Evolutionary conservation across 2,113 vertebrate genomes (phyloP).

Genomic region (Aldabrachelys gigantea): DNA sequence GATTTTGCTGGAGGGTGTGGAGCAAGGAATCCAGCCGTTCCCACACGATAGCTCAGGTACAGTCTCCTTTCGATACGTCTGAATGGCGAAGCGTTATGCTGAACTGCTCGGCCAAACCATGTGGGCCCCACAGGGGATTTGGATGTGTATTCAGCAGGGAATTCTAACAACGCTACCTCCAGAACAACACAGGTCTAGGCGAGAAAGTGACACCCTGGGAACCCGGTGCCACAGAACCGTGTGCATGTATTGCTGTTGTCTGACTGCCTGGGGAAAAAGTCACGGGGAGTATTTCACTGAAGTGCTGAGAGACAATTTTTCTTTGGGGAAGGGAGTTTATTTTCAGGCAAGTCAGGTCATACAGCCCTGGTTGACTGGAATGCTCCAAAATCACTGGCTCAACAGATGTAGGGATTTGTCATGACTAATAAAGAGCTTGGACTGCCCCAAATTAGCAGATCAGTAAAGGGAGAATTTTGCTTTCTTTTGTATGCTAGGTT

Average conservation of each 20-base stretch:
- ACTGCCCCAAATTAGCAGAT: background rate
- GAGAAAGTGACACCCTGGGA: background rate
- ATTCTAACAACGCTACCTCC: too few species aligned
- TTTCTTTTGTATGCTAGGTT: background rate
- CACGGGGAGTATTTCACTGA: rapidly evolving
- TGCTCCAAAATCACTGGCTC: background rate
- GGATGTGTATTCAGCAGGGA: background rate
- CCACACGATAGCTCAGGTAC: rapidly evolving
- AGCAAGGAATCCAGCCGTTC: rapidly evolving
- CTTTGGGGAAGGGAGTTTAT: rapidly evolving
- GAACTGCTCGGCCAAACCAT: background rate
- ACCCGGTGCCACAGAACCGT: rapidly evolving
- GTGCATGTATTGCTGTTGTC: rapidly evolving
- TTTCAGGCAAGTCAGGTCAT: too few species aligned
- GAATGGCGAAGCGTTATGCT: rapidly evolving
- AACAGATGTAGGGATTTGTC: background rate
- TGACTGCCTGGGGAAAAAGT: rapidly evolving
- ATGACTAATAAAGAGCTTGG: background rate
- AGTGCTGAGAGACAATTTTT: rapidly evolving
- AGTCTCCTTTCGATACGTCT: background rate
- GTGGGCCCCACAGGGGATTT: background rate
- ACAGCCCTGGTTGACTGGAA: background rate
- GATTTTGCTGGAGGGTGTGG: background rate
- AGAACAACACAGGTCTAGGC: rapidly evolving
- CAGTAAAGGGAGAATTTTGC: background rate